Base-by-base conservation (phyloP, 30 jellyfish, hydroid and myxozoan species). In the Clytia hemisphaerica region DNA sequence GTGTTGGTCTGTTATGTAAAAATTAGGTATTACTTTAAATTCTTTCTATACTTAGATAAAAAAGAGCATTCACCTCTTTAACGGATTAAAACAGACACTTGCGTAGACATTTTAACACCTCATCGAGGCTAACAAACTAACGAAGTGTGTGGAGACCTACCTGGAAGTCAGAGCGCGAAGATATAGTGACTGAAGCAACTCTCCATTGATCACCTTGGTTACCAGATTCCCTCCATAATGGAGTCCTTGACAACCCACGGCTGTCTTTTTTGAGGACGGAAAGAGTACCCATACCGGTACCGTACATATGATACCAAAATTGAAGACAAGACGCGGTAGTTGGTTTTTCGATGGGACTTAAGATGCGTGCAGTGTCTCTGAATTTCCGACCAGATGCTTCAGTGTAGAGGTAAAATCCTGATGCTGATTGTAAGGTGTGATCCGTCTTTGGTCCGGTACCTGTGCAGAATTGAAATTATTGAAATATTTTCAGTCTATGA, bases 301-400 rank as follows among this genome's bases (percentile, higher is more conserved):
- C 95, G 57, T 45, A 31, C 95, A 84, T 77, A 35, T 84, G 88
- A 77, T 84, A 84, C 95, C 95, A 84, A 55, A 84, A 84, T 55
- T 77, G 75, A n/a, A 84, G 80, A 64, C 95, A 84, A 6, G 76
- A 37, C 10, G 93, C 95, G 9, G 88, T 40, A 1, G 95, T 69
- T 1, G 78, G 79, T 9, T 84, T 77, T 42, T 72, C 66, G 7
- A 84, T 54, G 6, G 96, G 94, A 28, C 94, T 78, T 37, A 77
- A 35, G 27, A 86, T 50, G 30, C 94, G 93, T 33, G 96, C 96
- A 63, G 64, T 86, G 77, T 86, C 96, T 0, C 93, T 85, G 25
- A 71, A 77, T 6, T 40, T 22, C 7, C 94, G 76, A 9, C 81
- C 71, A n/a, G 94, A 73, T 50, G 97, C 88, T 34, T 88, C 97